These are phyloP conservation scores for Incurvaria masculella DNA, from an alignment of 2,888 invertebrate species.

Conservation along the genomic window DNA sequence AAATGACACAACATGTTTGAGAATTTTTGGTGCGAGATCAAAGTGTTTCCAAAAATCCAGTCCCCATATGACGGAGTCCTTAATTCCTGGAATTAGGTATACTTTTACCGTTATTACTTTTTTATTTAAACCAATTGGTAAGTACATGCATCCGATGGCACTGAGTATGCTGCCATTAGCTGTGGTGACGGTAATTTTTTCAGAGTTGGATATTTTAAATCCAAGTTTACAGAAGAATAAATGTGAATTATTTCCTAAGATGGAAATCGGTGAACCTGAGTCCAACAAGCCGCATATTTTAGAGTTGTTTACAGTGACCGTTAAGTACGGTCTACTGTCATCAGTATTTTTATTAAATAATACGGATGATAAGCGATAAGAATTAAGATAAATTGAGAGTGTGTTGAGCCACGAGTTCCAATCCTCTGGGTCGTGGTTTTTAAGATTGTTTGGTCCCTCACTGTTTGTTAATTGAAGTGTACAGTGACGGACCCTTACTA, in stretches of 20 bases:
- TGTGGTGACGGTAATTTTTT: neutral
- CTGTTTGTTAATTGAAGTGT: too few species aligned
- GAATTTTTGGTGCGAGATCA: neutral
- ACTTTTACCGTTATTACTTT: neutral
- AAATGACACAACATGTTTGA: neutral
- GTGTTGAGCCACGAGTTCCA: constrained; percentile 2
- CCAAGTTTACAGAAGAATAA: neutral
- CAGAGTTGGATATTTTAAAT: neutral
- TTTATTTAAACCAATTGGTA: neutral
- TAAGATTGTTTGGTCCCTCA: too few species aligned
- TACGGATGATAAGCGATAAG: neutral
- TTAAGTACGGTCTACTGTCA: neutral
- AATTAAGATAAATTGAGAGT: neutral
- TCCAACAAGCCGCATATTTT: constrained; percentile 1
- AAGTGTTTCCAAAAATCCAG: neutral
- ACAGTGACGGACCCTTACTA: neutral
- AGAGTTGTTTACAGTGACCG: neutral
- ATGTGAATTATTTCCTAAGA: neutral
- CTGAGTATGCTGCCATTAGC: neutral
- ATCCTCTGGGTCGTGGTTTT: neutral
- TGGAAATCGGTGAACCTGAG: neutral
- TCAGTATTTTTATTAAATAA: neutral
- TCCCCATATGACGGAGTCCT: neutral
- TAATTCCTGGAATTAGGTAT: neutral
- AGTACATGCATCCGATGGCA: neutral